phyloP scores from a whole-genome alignment of 2,113 vertebrate species.

The Galemys pyrenaicus region DNA sequence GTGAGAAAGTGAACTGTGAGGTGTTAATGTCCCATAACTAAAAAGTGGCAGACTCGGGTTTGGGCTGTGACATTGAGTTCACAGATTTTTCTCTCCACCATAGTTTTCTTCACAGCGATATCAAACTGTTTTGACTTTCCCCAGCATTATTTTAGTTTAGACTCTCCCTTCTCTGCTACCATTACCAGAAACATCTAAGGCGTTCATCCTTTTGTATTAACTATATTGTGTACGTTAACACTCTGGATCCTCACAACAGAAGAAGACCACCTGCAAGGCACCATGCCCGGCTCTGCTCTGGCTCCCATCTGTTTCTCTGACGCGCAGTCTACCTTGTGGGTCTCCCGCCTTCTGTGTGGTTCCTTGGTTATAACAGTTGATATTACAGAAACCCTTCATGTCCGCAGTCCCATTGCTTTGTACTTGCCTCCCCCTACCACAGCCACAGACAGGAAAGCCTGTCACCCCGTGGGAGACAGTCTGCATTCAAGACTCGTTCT shows the following conservation, averaged over 20 bases:
- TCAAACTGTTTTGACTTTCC: not conserved
- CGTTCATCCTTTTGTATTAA: not conserved
- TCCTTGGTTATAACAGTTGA: not conserved
- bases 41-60: not conserved
- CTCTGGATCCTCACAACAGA: not conserved
- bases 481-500: not conserved
- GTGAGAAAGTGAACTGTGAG: not conserved
- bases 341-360: not conserved
- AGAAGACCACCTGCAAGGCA: not conserved
- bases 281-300: not conserved
- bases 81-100: not conserved
- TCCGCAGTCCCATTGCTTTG: not conserved
- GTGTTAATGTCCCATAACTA: not conserved
- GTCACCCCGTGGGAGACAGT: no score
- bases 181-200: not conserved
- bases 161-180: not conserved
- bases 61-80: not conserved
- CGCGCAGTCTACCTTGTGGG: not conserved
- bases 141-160: not conserved
- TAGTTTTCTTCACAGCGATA: not conserved
- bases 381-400: not conserved
- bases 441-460: not conserved
- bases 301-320: not conserved
- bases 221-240: not conserved
- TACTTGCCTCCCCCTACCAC: no score